These are phyloP conservation scores for Mactra quadrangularis DNA, from an alignment of 1,140 invertebrate species.

Conservation along the genomic window DNA sequence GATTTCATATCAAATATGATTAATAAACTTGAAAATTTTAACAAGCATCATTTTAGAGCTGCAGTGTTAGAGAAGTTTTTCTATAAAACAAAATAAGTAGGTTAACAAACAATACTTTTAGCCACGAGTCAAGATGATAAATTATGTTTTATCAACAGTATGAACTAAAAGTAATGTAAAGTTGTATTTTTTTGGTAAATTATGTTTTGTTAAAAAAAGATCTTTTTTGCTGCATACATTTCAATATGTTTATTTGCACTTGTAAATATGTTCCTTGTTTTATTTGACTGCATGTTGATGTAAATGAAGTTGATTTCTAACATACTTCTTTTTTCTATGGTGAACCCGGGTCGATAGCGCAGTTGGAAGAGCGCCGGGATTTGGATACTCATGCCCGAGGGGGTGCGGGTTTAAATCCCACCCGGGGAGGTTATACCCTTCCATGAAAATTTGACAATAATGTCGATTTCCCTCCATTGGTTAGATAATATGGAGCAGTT, in stretches of 20 bases:
- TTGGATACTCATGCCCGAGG: too few relatives aligned
- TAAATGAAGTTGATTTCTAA: slow-evolving; percentile 9
- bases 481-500: too few relatives aligned
- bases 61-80: slow-evolving; percentile 29
- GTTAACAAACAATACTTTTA: too few relatives aligned
- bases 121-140: background rate
- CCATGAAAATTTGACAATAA: too few relatives aligned
- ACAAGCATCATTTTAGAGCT: slow-evolving; percentile 25
- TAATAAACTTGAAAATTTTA: slow-evolving; percentile 53
- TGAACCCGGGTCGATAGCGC: too few relatives aligned
- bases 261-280: slow-evolving; percentile 66
- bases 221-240: background rate
- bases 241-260: background rate
- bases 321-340: slow-evolving; percentile 66
- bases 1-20: slow-evolving; percentile 57
- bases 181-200: background rate
- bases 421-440: too few relatives aligned
- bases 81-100: slow-evolving; percentile 10
- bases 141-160: too few relatives aligned
- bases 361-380: too few relatives aligned
- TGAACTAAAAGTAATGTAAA: background rate
- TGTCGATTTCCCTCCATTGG: too few relatives aligned
- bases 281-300: slow-evolving; percentile 71
- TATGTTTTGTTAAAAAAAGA: background rate
- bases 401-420: too few relatives aligned